Percentiles rank a stretch among this genome's conserved stretches.
phyloP scores from a whole-genome alignment of 2,888 invertebrate species.

The Ypsolopha sequella region DNA sequence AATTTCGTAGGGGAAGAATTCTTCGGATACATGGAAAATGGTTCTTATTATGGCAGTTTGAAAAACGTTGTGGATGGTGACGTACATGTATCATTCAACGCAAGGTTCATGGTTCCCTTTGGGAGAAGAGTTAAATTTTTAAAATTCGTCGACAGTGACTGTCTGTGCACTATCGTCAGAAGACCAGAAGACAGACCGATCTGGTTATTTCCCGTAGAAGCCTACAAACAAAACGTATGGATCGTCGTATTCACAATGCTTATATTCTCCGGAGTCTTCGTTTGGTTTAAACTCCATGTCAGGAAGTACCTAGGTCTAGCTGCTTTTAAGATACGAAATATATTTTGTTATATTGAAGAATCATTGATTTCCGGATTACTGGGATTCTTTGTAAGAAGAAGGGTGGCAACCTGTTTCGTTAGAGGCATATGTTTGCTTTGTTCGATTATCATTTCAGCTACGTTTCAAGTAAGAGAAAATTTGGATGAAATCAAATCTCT shows the following conservation, averaged over 20 bases:
- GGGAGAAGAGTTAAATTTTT: conserved; percentile 19
- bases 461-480: conserved; percentile 27
- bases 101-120: conserved; percentile 32
- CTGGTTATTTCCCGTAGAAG: conserved; percentile 25
- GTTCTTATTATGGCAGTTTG: conserved; percentile 22
- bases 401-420: conserved; percentile 16
- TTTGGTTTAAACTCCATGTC: conserved; percentile 20
- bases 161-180: conserved; percentile 26
- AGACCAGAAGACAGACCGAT: conserved; percentile 21
- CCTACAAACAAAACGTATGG: conserved; percentile 11
- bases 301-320: neutral
- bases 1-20: conserved; percentile 11
- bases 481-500: no score
- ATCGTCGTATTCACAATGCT: conserved; percentile 11
- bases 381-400: conserved; percentile 21
- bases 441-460: conserved; percentile 25
- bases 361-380: conserved; percentile 18
- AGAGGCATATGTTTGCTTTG: conserved; percentile 21
- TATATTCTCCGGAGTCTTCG: conserved; percentile 14
- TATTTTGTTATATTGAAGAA: conserved; percentile 14
- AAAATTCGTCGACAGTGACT: conserved; percentile 22
- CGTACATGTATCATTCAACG: conserved; percentile 39
- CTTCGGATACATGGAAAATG: conserved; percentile 19
- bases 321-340: conserved; percentile 1
- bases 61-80: conserved; percentile 22